Evolutionary conservation across 1,140 invertebrate genomes (phyloP).

Genomic region (Paraescarpia echinospica): DNA sequence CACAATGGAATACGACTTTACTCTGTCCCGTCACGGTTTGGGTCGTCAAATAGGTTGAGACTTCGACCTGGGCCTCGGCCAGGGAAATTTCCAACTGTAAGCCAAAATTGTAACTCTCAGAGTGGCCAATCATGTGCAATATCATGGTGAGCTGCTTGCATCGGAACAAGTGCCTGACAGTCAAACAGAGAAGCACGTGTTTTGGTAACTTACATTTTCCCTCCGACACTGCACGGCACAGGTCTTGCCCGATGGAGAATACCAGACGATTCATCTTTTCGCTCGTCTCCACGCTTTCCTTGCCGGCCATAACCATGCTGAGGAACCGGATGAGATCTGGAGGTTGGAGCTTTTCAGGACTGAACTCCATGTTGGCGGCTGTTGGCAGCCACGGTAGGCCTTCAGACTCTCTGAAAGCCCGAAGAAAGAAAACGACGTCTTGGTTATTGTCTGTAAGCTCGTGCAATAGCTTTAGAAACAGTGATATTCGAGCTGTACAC

Average conservation of each 20-base stretch:
- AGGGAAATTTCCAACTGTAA: not conserved
- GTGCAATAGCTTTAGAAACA: too few species aligned
- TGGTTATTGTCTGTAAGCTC: too few species aligned
- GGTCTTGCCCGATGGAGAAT: not conserved
- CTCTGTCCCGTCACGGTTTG: not conserved
- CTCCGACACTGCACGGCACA: not conserved
- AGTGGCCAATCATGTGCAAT: not conserved
- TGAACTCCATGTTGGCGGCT: conserved; percentile 2
- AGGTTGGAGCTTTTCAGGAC: not conserved
- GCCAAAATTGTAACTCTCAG: not conserved
- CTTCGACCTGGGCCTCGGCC: not conserved
- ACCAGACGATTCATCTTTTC: not conserved
- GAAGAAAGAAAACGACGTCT: too few species aligned
- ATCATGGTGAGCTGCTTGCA: conserved; percentile 1
- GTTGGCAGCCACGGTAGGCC: not conserved
- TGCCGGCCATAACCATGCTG: not conserved
- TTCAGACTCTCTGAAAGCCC: too few species aligned
- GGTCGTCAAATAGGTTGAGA: not conserved
- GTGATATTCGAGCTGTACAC: too few species aligned
- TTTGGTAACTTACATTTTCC: conserved; percentile 7
- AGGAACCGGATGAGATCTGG: too few species aligned
- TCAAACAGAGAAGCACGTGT: not conserved
- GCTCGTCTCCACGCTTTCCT: too few species aligned
- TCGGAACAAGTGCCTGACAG: not conserved
- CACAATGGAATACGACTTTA: not conserved